Percentiles rank a stretch among this genome's conserved stretches.
phyloP scores from a whole-genome alignment of 2,888 invertebrate genomes.

The Oligia fasciuncula region DNA sequence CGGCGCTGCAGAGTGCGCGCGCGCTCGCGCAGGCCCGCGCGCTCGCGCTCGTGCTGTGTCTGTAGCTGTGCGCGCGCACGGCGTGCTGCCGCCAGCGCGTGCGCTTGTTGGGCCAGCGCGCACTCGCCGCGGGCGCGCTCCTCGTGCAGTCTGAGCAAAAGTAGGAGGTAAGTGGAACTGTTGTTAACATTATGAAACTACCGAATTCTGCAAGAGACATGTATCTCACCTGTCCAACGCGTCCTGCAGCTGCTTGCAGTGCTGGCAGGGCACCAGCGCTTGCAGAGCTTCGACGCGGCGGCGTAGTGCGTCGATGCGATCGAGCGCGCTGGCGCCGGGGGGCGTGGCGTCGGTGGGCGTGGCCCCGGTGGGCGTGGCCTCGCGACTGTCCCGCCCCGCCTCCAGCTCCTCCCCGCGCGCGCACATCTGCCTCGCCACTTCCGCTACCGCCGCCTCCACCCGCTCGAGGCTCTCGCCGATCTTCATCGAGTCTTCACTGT shows the following conservation, averaged over 20 bases:
- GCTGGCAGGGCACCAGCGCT: slow-evolving; percentile 87
- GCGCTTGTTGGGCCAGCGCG: slow-evolving; percentile 84
- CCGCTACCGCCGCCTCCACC: slow-evolving; percentile 86
- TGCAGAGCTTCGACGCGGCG: slow-evolving; percentile 87
- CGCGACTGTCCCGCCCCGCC: slow-evolving; percentile 32
- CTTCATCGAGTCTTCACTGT: slow-evolving; percentile 90
- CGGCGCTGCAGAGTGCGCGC: slow-evolving; percentile 93
- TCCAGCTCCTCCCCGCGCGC: slow-evolving; percentile 70
- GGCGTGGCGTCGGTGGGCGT: slow-evolving; percentile 36
- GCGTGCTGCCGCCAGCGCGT: slow-evolving; percentile 84
- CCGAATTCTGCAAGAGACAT: too few relatives aligned
- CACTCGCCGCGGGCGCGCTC: slow-evolving; percentile 84
- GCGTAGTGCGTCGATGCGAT: slow-evolving; percentile 85
- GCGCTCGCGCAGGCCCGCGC: slow-evolving; percentile 92
- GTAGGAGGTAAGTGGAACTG: neutral
- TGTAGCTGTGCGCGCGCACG: slow-evolving; percentile 85
- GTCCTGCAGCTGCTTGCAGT: slow-evolving; percentile 89
- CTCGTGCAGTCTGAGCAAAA: slow-evolving; percentile 75
- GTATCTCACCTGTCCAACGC: slow-evolving; percentile 86
- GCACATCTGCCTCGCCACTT: slow-evolving; percentile 81
- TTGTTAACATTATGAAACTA: neutral
- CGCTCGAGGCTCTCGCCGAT: slow-evolving; percentile 89
- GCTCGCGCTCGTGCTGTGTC: slow-evolving; percentile 89
- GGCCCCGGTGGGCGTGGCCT: slow-evolving; percentile 22
- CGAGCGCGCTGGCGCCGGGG: slow-evolving; percentile 68